These are phyloP conservation scores for Argyrosomus regius DNA, from an alignment of 2,797 vertebrate species.

Conservation along the genomic window DNA sequence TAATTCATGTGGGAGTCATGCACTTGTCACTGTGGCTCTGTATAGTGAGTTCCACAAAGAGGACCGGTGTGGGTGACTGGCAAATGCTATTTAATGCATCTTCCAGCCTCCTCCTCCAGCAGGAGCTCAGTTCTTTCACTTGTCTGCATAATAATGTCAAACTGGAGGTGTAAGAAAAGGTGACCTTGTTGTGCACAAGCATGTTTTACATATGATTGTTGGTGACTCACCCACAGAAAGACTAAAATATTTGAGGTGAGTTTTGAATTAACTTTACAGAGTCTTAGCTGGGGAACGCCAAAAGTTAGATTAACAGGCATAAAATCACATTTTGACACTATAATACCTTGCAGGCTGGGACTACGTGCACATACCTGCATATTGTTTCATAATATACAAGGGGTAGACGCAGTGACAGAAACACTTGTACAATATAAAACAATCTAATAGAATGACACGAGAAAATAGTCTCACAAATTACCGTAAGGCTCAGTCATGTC, in stretches of 20 bases:
- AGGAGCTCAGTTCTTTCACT: conserved; percentile 30
- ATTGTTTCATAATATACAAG: background rate
- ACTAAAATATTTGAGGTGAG: background rate
- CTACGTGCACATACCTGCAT: background rate
- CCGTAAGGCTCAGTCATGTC: background rate
- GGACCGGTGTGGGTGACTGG: conserved; percentile 56
- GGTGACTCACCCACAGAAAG: conserved; percentile 6
- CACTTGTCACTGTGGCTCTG: conserved; percentile 68
- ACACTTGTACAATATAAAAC: background rate
- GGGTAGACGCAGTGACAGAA: background rate
- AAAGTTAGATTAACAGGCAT: background rate
- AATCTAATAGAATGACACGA: background rate
- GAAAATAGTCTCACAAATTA: conserved; percentile 7
- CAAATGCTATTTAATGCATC: conserved; percentile 63
- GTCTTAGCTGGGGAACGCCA: background rate
- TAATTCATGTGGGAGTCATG: conserved; percentile 78
- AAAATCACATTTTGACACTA: background rate
- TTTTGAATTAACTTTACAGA: background rate
- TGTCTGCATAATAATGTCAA: conserved; percentile 40
- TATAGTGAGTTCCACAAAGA: conserved; percentile 54
- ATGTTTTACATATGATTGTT: conserved; percentile 19
- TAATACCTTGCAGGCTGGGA: background rate
- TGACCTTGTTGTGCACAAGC: conserved; percentile 20
- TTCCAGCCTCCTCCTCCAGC: conserved; percentile 38
- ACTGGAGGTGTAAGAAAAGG: conserved; percentile 6